Base-by-base conservation (phyloP, 1,140 invertebrate genomes). In the Drosophila sproati region DNA sequence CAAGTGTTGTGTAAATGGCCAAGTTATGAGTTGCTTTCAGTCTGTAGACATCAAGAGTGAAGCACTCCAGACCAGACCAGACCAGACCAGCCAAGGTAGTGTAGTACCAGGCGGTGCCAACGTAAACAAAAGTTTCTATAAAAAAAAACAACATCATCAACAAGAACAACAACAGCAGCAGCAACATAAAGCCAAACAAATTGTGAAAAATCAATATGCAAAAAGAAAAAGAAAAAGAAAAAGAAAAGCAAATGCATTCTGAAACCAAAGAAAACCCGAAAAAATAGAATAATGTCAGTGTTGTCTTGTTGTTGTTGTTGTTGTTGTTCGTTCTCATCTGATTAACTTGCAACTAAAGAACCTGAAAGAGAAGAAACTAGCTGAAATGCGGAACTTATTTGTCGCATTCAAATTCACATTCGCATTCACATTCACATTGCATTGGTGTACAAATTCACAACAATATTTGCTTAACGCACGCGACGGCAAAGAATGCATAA, bases 111-210 rank as follows among this genome's bases (percentile, higher is more conserved):
- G 59, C 73, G 41, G 91, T 92, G 69, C 87, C 91, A 86, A 92
- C 81, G 91, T 92, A 92, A 92, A 92, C 91, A 92, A 83, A 89
- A 78, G 68, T 81, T 89, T 76, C 70, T n/a, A 89, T 79, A 85
- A 83, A 89, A 75, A 72, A 51, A 54, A 62, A 31, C 35, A 70
- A 51, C 35, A 45, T 61, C 43, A 64, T 41, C 43, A 64, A 55
- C 28, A 56, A 54, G 48, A 74, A 59, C 67, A 78, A 66, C 12
- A 29, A 47, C 43, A 67, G 48, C 55, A 77, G 50, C 48, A 72
- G 63, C 62, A 43, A 34, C 31, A 51, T 51, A 83, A 73, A 73
- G 66, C 71, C 71, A 73, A 85, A 83, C 77, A 68, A 78, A 69
- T 77, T 88, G 69, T 73, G 82, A 88, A 87, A 85, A 87, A 87